phyloP scores from a whole-genome alignment of 2,888 invertebrate species.

The Campoletis raptor region DNA sequence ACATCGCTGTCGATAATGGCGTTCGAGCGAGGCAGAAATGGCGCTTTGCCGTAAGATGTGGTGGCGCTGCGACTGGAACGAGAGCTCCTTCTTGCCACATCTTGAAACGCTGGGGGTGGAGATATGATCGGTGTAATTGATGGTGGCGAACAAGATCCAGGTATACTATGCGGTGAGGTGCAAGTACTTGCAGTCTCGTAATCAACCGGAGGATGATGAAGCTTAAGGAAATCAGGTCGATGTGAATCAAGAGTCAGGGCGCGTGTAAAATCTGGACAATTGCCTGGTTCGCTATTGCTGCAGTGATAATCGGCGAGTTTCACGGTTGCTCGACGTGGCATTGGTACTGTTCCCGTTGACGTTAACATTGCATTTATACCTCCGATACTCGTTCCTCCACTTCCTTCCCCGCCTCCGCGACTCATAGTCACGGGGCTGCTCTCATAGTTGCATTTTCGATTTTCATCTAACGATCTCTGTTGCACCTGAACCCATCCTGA shows the following conservation, averaged over 20 bases:
- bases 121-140: constrained; percentile 90
- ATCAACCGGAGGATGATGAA: constrained; percentile 83
- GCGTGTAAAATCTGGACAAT: constrained; percentile 77
- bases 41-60: constrained; percentile 85
- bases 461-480: constrained; percentile 86
- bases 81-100: constrained; percentile 81
- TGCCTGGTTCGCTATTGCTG: constrained; percentile 82
- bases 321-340: constrained; percentile 84
- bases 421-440: constrained; percentile 52
- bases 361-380: constrained; percentile 71
- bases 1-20: constrained; percentile 86
- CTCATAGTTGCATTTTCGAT: constrained; percentile 84
- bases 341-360: constrained; percentile 82
- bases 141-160: constrained; percentile 87
- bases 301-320: constrained; percentile 86
- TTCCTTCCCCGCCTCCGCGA: constrained; percentile 41
- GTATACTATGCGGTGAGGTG: constrained; percentile 83
- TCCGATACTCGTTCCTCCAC: constrained; percentile 64
- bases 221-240: constrained; percentile 82
- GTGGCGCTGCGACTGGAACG: constrained; percentile 72
- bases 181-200: constrained; percentile 80
- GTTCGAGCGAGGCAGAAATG: constrained; percentile 86
- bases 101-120: constrained; percentile 90
- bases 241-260: constrained; percentile 75
- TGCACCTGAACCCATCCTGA: constrained; percentile 87